Evolutionary conservation across 2,113 vertebrate species (phyloP).

Genomic region (Tachycineta bicolor): DNA sequence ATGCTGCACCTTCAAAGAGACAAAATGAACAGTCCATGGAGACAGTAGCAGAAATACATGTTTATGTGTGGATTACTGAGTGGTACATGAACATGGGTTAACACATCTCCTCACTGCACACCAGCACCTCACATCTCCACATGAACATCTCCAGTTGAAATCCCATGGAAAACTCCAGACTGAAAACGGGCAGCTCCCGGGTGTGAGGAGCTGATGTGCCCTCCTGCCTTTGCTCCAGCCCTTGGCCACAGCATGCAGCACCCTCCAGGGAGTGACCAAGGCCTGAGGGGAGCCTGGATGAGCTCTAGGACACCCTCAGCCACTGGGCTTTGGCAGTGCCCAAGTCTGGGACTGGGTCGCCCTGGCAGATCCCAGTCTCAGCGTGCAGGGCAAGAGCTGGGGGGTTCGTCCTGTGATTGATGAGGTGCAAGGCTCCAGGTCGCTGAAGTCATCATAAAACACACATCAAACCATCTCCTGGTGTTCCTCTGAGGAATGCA

Average conservation of each 20-base stretch:
- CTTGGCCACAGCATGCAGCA: background rate
- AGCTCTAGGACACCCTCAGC: background rate
- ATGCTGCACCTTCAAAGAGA: background rate
- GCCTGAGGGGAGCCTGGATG: background rate
- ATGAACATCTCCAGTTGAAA: background rate
- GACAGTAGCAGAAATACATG: background rate
- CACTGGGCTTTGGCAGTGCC: background rate
- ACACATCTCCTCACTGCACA: background rate
- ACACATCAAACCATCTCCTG: fast-evolving
- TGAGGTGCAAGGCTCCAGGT: fast-evolving
- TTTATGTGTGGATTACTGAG: conserved; percentile 54
- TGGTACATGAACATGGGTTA: conserved; percentile 9
- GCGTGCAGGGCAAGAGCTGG: fast-evolving
- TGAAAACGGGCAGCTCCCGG: fast-evolving
- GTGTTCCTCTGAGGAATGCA: fast-evolving
- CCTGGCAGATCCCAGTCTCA: background rate
- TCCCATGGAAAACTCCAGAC: background rate
- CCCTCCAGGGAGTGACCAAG: background rate
- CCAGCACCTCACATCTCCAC: fast-evolving
- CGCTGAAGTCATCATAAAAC: background rate
- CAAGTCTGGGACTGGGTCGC: background rate
- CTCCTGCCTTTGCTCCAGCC: background rate
- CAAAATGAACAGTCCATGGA: background rate
- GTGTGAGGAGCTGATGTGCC: background rate
- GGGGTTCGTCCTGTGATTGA: too few relatives aligned